These are phyloP conservation scores for Lophius piscatorius DNA, from an alignment of 2,113 vertebrate species.

Conservation along the genomic window DNA sequence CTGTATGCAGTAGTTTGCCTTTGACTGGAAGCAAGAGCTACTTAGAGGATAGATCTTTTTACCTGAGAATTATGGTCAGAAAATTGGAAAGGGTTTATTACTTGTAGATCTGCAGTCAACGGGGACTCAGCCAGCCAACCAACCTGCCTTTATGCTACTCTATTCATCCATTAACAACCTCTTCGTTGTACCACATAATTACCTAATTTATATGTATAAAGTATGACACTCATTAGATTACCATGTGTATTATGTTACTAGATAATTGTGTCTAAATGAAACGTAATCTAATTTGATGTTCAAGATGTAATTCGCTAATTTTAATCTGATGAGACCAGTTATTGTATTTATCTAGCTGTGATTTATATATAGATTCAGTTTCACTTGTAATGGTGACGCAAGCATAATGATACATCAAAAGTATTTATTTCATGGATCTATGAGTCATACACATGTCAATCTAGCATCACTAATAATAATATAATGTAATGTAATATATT, in stretches of 20 bases:
- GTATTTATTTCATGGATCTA: too few species aligned
- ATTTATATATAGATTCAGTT: constrained; percentile 30
- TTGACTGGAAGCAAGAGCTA: constrained; percentile 45
- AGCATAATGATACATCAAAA: constrained; percentile 19
- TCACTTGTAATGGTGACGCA: constrained; percentile 15
- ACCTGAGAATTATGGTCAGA: constrained; percentile 68
- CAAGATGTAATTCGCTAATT: constrained; percentile 23
- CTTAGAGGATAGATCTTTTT: constrained; percentile 62
- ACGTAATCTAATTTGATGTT: constrained; percentile 40
- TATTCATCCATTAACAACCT: constrained; percentile 47
- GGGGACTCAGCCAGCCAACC: constrained; percentile 39
- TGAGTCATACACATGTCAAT: too few species aligned
- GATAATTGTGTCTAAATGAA: constrained; percentile 55
- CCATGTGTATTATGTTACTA: constrained; percentile 46
- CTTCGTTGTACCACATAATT: constrained; percentile 46
- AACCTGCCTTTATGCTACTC: constrained; percentile 36
- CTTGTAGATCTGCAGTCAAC: constrained; percentile 55
- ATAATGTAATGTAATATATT: too few species aligned
- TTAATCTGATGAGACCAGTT: constrained; percentile 37
- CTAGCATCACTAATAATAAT: too few species aligned
- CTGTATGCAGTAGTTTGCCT: constrained; percentile 47
- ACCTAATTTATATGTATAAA: constrained; percentile 68
- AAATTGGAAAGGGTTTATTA: constrained; percentile 67
- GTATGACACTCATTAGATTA: constrained; percentile 60
- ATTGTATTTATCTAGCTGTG: constrained; percentile 35